Base-by-base conservation (phyloP, 2,797 vertebrate species). In the Lepilemur septentrionalis region DNA sequence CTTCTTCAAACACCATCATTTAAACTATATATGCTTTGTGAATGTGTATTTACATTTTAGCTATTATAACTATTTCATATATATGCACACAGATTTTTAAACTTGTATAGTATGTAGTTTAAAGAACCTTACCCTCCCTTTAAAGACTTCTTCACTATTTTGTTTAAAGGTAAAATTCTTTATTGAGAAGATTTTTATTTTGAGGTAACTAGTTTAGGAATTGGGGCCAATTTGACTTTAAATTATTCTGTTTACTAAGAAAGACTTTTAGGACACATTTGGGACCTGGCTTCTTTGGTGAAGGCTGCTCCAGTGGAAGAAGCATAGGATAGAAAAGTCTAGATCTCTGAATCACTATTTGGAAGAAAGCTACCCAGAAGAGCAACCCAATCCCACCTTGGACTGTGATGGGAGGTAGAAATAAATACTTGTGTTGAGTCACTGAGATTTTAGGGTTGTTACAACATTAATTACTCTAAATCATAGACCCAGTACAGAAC, bases 161-260 rank as follows among this genome's bases (percentile, higher is more conserved):
- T 93, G 32, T 89, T 86, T 93, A 73, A 70, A 93, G 8, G 20
- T 57, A 67, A 81, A 93, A 43, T 52, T 82, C 11, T 61, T 93
- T 70, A 57, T n/a, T 48, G 48, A 61, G 13, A 76, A 28, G 4
- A 13, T 55, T 38, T 67, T 82, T 65, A 59, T 72, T 30, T 55
- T 82, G 25, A 12, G 57, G 41, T 69, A 82, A 46, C 46, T 82
- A 23, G 13, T 61, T 30, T 73, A 92, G 50, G 35, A 92, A 65
- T 70, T 79, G 2, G 1, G 20, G 6, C 18, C 35, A 72, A 41
- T 59, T 84, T 81, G 10, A 94, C 30, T 84, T 93, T 70, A 67
- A 63, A 70, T 6, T 75, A 46, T 52, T 89, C 76, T 82, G n/a
- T 73, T 95, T 69, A 35, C 2, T 32, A 0, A 73, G 38, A 46